A percentile compares a stretch with the other conserved stretches of the same genome.
phyloP scores from a whole-genome alignment of 2,113 vertebrate genomes.

The Damaliscus lunatus region DNA sequence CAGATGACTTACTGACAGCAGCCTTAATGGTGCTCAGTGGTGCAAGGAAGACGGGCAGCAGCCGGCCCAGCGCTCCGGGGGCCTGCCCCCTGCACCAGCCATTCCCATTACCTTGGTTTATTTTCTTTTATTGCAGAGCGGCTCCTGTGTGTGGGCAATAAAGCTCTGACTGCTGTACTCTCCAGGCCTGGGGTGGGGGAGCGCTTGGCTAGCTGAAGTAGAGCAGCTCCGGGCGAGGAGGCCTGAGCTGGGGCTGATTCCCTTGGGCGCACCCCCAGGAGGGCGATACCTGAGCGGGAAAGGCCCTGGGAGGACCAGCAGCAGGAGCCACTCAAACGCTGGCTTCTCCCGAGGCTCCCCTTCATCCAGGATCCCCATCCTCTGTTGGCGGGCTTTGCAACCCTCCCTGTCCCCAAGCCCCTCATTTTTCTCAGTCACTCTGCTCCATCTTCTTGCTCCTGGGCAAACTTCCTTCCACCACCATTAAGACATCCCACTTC shows the following conservation, averaged over 20 bases:
- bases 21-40: background rate
- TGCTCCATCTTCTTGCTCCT: background rate
- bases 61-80: background rate
- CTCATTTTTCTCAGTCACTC: background rate
- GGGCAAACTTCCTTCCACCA: background rate
- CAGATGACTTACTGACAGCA: background rate
- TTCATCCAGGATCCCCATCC: background rate
- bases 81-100: background rate
- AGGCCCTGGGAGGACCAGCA: conserved; percentile 3
- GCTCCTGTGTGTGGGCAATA: conserved; percentile 21
- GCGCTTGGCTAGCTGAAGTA: background rate
- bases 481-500: background rate
- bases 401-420: background rate
- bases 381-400: background rate
- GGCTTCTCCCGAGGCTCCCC: background rate
- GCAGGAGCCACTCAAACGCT: background rate
- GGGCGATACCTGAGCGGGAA: background rate
- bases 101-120: conserved; percentile 45
- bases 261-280: background rate
- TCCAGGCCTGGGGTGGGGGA: conserved; percentile 15
- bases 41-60: background rate
- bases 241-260: background rate
- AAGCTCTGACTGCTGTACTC: background rate
- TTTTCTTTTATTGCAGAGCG: conserved; percentile 22
- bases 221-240: background rate